These are phyloP conservation scores for Drosophila malerkotliana DNA, from an alignment of 1,140 invertebrate species.

Conservation along the genomic window DNA sequence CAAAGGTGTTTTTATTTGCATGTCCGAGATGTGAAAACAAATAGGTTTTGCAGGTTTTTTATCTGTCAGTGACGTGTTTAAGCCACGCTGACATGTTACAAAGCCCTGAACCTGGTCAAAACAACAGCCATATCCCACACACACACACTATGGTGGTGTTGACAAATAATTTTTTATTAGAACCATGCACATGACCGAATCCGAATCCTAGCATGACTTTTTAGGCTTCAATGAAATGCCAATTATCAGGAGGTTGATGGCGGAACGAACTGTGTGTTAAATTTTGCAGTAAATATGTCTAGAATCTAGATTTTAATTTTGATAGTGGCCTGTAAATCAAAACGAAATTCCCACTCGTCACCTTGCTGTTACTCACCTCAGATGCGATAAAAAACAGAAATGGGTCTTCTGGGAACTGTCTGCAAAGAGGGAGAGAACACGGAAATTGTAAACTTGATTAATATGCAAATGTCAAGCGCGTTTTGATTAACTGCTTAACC, in stretches of 20 bases:
- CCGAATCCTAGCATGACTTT: conserved; percentile 14
- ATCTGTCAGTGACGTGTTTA: conserved; percentile 47
- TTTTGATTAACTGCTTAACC: conserved; percentile 75
- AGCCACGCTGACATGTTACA: conserved; percentile 54
- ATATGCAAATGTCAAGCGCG: conserved; percentile 67
- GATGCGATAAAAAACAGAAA: conserved; percentile 4
- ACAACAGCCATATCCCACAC: conserved; percentile 6
- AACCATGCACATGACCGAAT: conserved; percentile 30
- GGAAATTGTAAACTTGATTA: conserved; percentile 69
- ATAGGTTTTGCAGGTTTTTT: conserved; percentile 16
- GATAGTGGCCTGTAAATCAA: conserved; percentile 24
- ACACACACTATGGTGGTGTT: conserved; percentile 1
- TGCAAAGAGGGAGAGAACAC: conserved; percentile 45
- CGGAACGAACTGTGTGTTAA: conserved; percentile 33
- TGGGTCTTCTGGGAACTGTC: conserved; percentile 37
- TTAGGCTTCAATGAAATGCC: background rate
- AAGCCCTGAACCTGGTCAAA: conserved; percentile 25
- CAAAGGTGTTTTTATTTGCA: conserved; percentile 37
- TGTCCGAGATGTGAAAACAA: conserved; percentile 29
- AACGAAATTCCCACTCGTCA: conserved; percentile 28
- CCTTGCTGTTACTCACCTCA: conserved; percentile 32
- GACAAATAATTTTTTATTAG: conserved; percentile 42
- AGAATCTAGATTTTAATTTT: conserved; percentile 6
- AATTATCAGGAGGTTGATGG: conserved; percentile 43
- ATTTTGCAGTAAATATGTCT: conserved; percentile 25